These are phyloP conservation scores for Atopsyche davidsoni DNA, from an alignment of 1,140 invertebrate species.

Conservation along the genomic window DNA sequence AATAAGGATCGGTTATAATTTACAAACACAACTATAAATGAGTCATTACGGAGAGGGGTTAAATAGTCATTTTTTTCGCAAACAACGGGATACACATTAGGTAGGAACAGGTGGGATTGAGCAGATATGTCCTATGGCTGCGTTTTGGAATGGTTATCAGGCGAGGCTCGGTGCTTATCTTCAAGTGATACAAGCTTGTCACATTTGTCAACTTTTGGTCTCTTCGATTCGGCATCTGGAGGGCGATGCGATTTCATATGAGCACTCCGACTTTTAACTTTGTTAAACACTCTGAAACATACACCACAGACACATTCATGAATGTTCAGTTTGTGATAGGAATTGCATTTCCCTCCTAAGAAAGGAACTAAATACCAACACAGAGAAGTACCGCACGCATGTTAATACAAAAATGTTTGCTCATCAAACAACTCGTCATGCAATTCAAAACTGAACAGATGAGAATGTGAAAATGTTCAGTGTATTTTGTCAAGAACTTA, in stretches of 20 bases:
- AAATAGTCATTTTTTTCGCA: neutral
- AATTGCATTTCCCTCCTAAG: too few relatives aligned
- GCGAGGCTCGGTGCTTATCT: constrained; percentile 38
- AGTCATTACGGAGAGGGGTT: constrained; percentile 5
- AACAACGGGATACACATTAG: constrained; percentile 18
- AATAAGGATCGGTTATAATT: neutral
- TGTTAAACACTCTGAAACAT: constrained; percentile 86
- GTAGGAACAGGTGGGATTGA: constrained; percentile 23
- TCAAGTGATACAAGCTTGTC: constrained; percentile 48
- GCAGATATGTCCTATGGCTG: constrained; percentile 30
- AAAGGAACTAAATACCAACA: too few relatives aligned
- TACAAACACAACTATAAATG: constrained; percentile 4
- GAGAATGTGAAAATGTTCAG: too few relatives aligned
- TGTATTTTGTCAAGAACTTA: too few relatives aligned
- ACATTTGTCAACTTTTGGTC: constrained; percentile 50
- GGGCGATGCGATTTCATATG: constrained; percentile 96
- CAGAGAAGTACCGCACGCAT: too few relatives aligned
- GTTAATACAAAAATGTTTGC: too few relatives aligned
- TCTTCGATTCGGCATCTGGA: constrained; percentile 59
- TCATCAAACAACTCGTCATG: too few relatives aligned
- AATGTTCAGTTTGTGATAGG: too few relatives aligned
- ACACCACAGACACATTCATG: constrained; percentile 26
- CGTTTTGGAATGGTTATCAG: constrained; percentile 42
- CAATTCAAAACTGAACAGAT: too few relatives aligned
- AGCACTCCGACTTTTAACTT: constrained; percentile 95